Evolutionary conservation across 2,113 vertebrate genomes (phyloP).

Genomic region (Corythornis cristatus): DNA sequence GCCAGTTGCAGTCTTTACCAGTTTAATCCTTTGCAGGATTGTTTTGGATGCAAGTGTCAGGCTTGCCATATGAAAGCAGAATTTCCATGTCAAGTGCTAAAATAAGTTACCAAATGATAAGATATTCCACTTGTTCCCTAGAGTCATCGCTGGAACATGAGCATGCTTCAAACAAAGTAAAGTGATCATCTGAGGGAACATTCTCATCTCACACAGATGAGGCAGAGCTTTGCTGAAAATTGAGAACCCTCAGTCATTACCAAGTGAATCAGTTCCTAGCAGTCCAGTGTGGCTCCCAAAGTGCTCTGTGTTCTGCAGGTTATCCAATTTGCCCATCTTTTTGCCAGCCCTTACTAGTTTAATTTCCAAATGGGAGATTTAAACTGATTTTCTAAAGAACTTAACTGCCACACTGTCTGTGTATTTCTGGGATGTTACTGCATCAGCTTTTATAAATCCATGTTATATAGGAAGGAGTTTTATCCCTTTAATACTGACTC

Average conservation of each 20-base stretch:
- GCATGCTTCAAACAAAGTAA: neutral
- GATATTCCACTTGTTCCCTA: neutral
- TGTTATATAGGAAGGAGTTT: neutral
- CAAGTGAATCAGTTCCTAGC: neutral
- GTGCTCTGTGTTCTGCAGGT: neutral
- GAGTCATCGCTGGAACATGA: neutral
- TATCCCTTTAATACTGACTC: neutral
- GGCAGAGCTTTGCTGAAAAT: neutral
- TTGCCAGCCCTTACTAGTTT: neutral
- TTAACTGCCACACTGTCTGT: neutral
- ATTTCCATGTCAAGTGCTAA: neutral
- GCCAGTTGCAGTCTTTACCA: neutral
- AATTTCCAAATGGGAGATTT: neutral
- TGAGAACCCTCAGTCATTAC: neutral
- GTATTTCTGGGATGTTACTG: neutral
- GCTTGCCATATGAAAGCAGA: neutral
- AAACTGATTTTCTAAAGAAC: neutral
- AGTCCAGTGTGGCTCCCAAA: neutral
- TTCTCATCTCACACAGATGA: neutral
- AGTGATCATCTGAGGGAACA: neutral
- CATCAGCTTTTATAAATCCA: neutral
- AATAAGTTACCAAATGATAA: neutral
- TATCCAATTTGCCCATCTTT: neutral
- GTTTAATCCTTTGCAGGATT: neutral
- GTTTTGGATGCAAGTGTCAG: neutral